phyloP scores from a whole-genome alignment of 2,797 vertebrate genomes.

The Acridotheres tristis region DNA sequence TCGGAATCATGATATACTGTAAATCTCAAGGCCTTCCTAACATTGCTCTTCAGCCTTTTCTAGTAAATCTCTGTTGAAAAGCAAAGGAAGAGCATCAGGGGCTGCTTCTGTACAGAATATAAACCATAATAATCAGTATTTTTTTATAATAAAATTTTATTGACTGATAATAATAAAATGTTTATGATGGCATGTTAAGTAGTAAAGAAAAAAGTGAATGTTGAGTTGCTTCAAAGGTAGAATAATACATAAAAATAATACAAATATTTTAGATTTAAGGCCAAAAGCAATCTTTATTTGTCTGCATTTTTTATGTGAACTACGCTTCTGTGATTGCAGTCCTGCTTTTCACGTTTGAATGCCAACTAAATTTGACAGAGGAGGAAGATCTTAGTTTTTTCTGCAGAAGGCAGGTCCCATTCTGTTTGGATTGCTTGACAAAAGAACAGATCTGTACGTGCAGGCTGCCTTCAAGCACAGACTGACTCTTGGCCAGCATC shows the following conservation, averaged over 20 bases:
- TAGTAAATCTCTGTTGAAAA: constrained; percentile 41
- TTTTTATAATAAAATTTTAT: neutral
- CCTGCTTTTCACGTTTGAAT: neutral
- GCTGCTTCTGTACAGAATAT: neutral
- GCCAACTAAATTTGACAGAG: neutral
- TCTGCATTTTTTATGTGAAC: neutral
- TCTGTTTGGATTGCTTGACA: neutral
- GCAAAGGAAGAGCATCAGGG: neutral
- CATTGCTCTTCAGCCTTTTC: neutral
- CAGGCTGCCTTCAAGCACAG: neutral
- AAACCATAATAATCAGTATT: constrained; percentile 6
- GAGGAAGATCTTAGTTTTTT: neutral
- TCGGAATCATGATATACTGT: neutral
- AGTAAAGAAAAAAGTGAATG: neutral
- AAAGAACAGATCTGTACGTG: neutral
- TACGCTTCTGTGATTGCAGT: neutral
- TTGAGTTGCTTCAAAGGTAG: neutral
- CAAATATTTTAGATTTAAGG: neutral
- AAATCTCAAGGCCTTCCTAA: neutral
- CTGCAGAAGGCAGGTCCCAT: neutral
- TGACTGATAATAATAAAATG: neutral
- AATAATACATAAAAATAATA: neutral
- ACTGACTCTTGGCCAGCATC: neutral
- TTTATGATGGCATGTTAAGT: neutral
- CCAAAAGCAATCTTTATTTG: neutral